Evolutionary conservation across 2,888 invertebrate genomes (phyloP).

Genomic region (Nemoura dubitans): DNA sequence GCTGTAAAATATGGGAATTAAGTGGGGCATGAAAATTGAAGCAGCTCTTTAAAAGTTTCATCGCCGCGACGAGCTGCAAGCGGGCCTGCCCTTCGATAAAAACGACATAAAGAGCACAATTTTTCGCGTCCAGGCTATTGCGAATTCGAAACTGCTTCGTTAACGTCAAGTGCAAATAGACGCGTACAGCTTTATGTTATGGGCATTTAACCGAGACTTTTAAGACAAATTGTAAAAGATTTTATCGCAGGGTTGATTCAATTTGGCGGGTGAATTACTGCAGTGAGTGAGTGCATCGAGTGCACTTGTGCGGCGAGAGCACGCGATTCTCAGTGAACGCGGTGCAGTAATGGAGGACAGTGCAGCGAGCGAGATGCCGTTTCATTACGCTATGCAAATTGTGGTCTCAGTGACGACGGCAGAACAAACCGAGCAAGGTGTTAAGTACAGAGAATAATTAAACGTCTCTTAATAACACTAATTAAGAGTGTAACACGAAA

Average conservation of each 20-base stretch:
- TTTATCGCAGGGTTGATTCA: neutral
- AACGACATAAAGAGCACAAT: neutral
- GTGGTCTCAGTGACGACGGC: neutral
- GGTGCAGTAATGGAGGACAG: neutral
- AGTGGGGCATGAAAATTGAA: neutral
- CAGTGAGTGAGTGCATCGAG: no score
- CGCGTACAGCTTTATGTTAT: neutral
- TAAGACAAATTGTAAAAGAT: neutral
- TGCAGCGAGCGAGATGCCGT: neutral
- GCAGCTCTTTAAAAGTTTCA: neutral
- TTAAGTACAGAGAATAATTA: conserved; percentile 7
- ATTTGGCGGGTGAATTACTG: neutral
- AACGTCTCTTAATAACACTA: neutral
- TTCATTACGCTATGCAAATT: neutral
- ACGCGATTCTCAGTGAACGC: neutral
- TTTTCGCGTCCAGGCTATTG: neutral
- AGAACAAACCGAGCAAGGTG: neutral
- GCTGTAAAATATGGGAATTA: neutral
- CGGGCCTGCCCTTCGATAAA: neutral
- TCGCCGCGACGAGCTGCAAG: neutral
- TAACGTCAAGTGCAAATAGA: neutral
- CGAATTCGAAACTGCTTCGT: neutral
- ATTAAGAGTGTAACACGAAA: neutral
- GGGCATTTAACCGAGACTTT: neutral
- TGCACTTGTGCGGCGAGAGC: no score